Conservation (phyloP, 1,140 invertebrate species). For the Brachystomella parvula region DNA sequence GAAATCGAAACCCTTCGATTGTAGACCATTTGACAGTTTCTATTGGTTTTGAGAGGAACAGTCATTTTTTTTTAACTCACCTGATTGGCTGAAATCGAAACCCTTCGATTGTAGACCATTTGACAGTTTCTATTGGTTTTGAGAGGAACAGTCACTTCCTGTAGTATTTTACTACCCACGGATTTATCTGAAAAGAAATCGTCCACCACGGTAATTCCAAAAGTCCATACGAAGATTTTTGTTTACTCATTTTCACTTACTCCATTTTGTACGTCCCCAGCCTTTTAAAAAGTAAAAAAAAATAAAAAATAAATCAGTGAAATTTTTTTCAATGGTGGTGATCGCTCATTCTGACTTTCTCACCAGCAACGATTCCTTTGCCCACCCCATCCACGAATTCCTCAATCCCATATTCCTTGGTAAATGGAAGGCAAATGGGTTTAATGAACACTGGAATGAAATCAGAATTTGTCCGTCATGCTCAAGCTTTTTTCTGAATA, state of each 20-base stretch:
- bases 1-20: conserved; percentile 20
- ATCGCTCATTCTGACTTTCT: neutral
- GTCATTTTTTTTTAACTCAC: conserved; percentile 7
- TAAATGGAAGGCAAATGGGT: conserved; percentile 34
- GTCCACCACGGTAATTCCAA: neutral
- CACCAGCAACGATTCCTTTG: conserved; percentile 19
- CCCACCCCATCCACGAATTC: neutral
- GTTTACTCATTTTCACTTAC: conserved; percentile 15
- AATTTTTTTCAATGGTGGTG: neutral
- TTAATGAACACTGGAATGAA: conserved; percentile 28
- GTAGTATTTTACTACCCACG: conserved; percentile 21
- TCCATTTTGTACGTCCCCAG: conserved; percentile 36
- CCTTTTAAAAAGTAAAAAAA: neutral
- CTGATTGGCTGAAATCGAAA: conserved; percentile 24
- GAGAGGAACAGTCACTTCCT: conserved; percentile 25
- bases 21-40: conserved; percentile 26
- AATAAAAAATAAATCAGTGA: neutral
- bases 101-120: conserved; percentile 21
- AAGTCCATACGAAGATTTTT: neutral
- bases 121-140: conserved; percentile 26
- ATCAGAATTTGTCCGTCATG: neutral
- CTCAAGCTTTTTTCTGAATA: neutral
- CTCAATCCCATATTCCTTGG: conserved; percentile 28
- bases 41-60: conserved; percentile 25
- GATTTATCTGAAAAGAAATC: conserved; percentile 16